These are phyloP conservation scores for Agrilus planipennis DNA, from an alignment of 1,140 invertebrate genomes.

Conservation along the genomic window DNA sequence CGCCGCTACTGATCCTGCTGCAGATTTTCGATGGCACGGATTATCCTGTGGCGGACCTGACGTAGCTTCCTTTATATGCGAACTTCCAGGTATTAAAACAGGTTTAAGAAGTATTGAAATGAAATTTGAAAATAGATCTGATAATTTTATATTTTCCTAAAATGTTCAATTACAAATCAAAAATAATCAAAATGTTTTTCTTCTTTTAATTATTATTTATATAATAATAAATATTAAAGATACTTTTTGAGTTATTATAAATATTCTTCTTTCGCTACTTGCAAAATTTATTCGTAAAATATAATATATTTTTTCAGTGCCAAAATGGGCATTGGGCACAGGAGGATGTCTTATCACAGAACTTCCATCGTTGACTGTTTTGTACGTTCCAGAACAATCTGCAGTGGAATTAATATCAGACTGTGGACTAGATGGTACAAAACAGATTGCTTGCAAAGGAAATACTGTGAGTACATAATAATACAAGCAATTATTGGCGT, in stretches of 20 bases:
- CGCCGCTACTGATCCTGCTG: constrained; percentile 53
- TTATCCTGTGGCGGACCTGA: constrained; percentile 57
- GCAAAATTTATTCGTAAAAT: too few relatives aligned
- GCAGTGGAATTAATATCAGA: constrained; percentile 78
- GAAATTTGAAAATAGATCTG: too few relatives aligned
- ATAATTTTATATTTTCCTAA: too few relatives aligned
- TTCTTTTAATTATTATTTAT: too few relatives aligned
- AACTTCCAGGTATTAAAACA: constrained; percentile 54
- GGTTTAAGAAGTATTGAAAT: too few relatives aligned
- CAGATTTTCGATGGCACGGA: constrained; percentile 58
- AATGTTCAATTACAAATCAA: too few relatives aligned
- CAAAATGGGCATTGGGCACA: constrained; percentile 50
- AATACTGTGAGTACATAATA: constrained; percentile 46
- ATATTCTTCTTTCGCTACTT: too few relatives aligned
- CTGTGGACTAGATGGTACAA: constrained; percentile 74
- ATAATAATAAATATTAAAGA: too few relatives aligned
- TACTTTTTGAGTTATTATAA: too few relatives aligned
- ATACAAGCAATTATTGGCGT: too few relatives aligned
- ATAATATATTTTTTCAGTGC: constrained; percentile 50
- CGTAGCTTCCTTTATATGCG: constrained; percentile 60
- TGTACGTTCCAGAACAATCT: constrained; percentile 62
- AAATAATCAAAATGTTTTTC: too few relatives aligned
- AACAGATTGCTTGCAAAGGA: constrained; percentile 54
- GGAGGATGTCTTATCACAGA: constrained; percentile 52
- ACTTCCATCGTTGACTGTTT: constrained; percentile 53